Conservation (phyloP, 2,113 vertebrate genomes). For the Phrynocephalus versicolor region DNA sequence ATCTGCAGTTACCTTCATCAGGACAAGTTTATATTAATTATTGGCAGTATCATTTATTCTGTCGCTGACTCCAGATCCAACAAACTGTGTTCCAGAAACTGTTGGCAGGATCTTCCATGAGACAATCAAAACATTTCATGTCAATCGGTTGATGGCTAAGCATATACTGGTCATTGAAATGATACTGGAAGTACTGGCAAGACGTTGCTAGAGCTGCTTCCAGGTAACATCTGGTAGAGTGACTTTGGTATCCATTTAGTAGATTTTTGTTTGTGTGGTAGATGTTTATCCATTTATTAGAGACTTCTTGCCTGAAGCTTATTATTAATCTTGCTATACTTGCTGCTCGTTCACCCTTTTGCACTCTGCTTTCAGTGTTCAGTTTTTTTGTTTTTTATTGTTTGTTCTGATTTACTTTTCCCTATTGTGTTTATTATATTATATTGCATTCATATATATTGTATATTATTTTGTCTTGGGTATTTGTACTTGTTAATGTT, state of each 20-base stretch:
- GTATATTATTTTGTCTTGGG: too few relatives aligned
- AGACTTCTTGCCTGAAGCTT: not conserved
- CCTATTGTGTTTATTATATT: too few relatives aligned
- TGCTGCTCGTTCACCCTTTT: too few relatives aligned
- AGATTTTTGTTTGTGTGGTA: too few relatives aligned
- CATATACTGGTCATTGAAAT: not conserved
- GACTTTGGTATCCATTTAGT: not conserved
- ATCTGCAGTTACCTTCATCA: not conserved
- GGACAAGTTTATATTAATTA: fast-evolving
- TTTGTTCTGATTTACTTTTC: too few relatives aligned
- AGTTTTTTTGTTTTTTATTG: too few relatives aligned
- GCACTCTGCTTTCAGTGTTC: too few relatives aligned
- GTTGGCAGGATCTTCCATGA: not conserved
- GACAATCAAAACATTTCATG: not conserved
- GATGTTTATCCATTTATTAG: not conserved
- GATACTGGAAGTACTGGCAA: not conserved
- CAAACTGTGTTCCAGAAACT: not conserved
- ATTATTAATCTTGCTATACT: too few relatives aligned
- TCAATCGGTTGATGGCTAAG: not conserved
- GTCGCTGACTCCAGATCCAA: not conserved
- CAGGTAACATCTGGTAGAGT: not conserved
- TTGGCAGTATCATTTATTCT: not conserved
- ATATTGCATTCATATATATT: too few relatives aligned
- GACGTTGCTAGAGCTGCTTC: not conserved
- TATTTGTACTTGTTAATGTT: too few relatives aligned